Evolutionary conservation across 1,140 invertebrate species (phyloP).

Genomic region (Galleria mellonella): DNA sequence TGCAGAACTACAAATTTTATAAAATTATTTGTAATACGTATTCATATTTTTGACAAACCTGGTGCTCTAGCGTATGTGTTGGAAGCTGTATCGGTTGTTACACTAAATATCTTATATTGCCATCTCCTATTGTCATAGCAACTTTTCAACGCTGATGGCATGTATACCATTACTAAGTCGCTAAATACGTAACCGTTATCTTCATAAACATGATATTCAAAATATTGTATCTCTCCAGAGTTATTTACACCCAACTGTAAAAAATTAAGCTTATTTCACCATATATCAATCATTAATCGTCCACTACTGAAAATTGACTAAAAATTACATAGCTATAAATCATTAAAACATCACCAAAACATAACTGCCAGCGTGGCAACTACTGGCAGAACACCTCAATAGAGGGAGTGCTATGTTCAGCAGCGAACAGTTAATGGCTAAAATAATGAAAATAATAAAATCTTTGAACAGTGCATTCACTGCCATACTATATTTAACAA

Average conservation of each 20-base stretch:
- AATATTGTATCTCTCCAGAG: conserved; percentile 79
- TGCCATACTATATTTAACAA: too few species aligned
- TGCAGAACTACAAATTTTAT: too few species aligned
- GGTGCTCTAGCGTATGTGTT: conserved; percentile 79
- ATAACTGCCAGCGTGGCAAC: too few species aligned
- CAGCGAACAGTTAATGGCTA: too few species aligned
- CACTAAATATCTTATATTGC: conserved; percentile 72
- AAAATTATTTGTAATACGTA: too few species aligned
- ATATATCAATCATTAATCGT: conserved; percentile 22
- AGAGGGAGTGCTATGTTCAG: too few species aligned
- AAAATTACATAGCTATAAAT: too few species aligned
- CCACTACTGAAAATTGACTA: too few species aligned
- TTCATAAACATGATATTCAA: conserved; percentile 71
- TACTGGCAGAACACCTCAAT: too few species aligned
- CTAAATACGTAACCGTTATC: conserved; percentile 75
- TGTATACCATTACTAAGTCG: conserved; percentile 38
- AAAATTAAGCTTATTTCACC: not conserved
- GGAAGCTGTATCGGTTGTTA: conserved; percentile 77
- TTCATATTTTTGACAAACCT: conserved; percentile 47
- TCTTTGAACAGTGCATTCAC: too few species aligned
- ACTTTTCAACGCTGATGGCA: conserved; percentile 17
- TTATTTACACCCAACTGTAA: conserved; percentile 77
- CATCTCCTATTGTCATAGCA: conserved; percentile 77
- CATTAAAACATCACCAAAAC: too few species aligned
- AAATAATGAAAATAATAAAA: too few species aligned